Evolutionary conservation across 2,888 invertebrate genomes (phyloP).

Genomic region (Amiota minor): DNA sequence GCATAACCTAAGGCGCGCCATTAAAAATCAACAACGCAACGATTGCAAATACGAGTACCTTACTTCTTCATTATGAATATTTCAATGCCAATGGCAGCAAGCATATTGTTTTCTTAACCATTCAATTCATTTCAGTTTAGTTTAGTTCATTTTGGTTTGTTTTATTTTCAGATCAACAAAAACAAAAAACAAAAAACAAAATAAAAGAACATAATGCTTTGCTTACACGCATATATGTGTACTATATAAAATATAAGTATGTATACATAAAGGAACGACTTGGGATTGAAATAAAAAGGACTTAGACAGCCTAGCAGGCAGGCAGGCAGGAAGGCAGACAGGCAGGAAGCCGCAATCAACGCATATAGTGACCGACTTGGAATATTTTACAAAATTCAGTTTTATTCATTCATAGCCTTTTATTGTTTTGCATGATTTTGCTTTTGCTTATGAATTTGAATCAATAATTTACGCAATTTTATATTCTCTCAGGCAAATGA

Average conservation of each 20-base stretch:
- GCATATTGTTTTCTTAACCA: conserved; percentile 14
- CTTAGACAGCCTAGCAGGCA: too few relatives aligned
- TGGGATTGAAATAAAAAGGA: too few relatives aligned
- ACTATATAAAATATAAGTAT: too few relatives aligned
- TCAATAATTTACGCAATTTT: conserved; percentile 66
- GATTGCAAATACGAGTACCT: conserved; percentile 45
- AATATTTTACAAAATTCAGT: conserved; percentile 1
- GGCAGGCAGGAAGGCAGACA: not conserved
- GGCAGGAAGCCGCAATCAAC: conserved; percentile 24
- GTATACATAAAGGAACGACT: too few relatives aligned
- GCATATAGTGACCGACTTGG: conserved; percentile 17
- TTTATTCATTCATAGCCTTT: conserved; percentile 23
- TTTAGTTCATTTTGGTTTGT: not conserved
- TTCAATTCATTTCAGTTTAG: not conserved
- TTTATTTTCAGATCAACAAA: not conserved
- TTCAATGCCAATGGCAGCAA: conserved; percentile 41
- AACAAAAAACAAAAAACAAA: not conserved
- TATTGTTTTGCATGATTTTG: conserved; percentile 44
- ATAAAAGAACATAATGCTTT: conserved; percentile 4
- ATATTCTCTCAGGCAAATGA: conserved; percentile 40
- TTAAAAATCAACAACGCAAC: conserved; percentile 59
- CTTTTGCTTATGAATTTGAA: conserved; percentile 52
- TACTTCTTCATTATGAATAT: conserved; percentile 54
- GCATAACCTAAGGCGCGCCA: conserved; percentile 42
- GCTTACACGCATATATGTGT: not conserved